Evolutionary conservation across 2,113 vertebrate genomes (phyloP).

Genomic region (Ranitomeya imitator): DNA sequence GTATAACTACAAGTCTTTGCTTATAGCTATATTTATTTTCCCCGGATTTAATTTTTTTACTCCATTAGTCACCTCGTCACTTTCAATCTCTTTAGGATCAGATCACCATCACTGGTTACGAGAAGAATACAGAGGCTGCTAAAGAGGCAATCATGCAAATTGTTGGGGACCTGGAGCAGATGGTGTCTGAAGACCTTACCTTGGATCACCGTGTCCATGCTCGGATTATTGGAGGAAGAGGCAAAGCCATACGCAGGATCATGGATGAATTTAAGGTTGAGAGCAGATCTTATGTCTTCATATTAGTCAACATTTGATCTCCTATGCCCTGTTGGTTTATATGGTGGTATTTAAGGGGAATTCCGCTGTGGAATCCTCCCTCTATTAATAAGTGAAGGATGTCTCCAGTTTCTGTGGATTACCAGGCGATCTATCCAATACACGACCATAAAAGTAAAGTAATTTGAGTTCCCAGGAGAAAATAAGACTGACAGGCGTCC

Average conservation of each 20-base stretch:
- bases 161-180: slow-evolving; percentile 92
- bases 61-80: neutral
- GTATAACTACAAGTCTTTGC: no score
- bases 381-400: no score
- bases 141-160: slow-evolving; percentile 91
- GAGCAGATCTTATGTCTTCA: neutral
- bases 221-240: slow-evolving; percentile 93
- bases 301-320: neutral
- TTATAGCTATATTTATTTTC: no score
- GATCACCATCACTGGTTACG: slow-evolving; percentile 96
- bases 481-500: no score
- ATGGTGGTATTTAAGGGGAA: neutral
- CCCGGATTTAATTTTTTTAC: no score
- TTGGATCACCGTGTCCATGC: slow-evolving; percentile 94
- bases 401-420: neutral
- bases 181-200: slow-evolving; percentile 92
- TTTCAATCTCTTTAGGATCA: slow-evolving; percentile 79
- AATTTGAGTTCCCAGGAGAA: no score
- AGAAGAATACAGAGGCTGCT: slow-evolving; percentile 90
- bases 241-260: slow-evolving; percentile 96
- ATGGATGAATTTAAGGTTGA: slow-evolving; percentile 98
- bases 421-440: no score
- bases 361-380: neutral
- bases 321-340: neutral
- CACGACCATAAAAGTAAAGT: no score